phyloP scores from a whole-genome alignment of 35 echinoderm and acorn worm species.

The Anneissia japonica region DNA sequence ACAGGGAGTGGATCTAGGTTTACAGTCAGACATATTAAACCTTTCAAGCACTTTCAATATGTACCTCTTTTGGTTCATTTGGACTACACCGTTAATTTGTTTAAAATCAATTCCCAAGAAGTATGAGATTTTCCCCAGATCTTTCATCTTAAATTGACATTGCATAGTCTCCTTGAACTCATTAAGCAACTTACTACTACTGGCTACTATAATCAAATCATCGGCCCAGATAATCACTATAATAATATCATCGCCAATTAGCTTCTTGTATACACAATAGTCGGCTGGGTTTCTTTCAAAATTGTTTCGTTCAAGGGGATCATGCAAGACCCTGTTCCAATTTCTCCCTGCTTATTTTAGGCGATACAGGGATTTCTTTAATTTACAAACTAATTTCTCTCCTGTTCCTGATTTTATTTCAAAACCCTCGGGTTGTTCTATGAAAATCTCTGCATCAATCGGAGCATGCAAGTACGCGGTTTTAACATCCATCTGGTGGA shows the following conservation, averaged over 20 bases:
- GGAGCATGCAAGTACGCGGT: conserved; percentile 52
- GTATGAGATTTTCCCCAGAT: conserved; percentile 39
- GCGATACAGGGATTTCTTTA: conserved; percentile 44
- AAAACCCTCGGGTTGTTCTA: conserved; percentile 38
- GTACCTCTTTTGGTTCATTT: background rate
- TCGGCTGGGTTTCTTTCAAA: conserved; percentile 28
- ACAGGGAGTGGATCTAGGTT: background rate
- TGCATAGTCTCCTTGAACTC: conserved; percentile 1
- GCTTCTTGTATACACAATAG: conserved; percentile 38
- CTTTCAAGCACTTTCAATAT: background rate
- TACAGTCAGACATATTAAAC: background rate
- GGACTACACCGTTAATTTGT: background rate
- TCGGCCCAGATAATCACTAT: conserved; percentile 38
- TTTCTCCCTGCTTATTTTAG: conserved; percentile 42
- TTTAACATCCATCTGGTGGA: conserved; percentile 59
- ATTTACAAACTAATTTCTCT: conserved; percentile 39
- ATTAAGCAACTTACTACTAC: background rate
- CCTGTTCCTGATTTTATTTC: background rate
- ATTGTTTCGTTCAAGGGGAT: conserved; percentile 4
- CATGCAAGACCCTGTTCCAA: conserved; percentile 45
- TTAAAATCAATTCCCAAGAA: background rate
- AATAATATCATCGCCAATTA: background rate
- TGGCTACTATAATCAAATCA: conserved; percentile 39
- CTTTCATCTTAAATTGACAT: too few relatives aligned
- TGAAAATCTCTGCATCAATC: conserved; percentile 46